Conservation (phyloP, 1,140 invertebrate genomes). For the Uloborus diversus region DNA sequence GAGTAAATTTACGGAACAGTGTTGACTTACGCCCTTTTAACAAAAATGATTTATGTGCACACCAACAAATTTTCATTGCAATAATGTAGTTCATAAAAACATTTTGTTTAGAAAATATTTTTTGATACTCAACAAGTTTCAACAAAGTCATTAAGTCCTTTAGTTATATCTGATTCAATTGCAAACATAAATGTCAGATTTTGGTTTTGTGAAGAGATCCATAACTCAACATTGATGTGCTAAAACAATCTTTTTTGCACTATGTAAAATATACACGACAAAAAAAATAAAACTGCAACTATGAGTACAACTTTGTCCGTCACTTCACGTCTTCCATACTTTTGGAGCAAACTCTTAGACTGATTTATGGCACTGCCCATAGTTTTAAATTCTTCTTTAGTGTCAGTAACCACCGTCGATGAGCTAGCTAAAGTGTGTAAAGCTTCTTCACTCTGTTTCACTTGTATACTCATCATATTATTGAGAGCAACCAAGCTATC, state of each 20-base stretch:
- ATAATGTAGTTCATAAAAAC: too few species aligned
- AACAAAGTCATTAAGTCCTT: too few species aligned
- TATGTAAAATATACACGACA: conserved; percentile 90
- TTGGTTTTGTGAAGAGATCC: too few species aligned
- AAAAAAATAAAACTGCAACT: conserved; percentile 90
- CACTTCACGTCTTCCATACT: conserved; percentile 91
- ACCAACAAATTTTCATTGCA: too few species aligned
- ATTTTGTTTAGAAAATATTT: too few species aligned
- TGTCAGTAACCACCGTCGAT: conserved; percentile 71
- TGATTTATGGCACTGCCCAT: conserved; percentile 87
- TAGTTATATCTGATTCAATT: too few species aligned
- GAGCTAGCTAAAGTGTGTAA: conserved; percentile 76
- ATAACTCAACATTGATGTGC: too few species aligned
- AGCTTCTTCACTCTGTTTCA: conserved; percentile 84
- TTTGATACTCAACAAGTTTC: too few species aligned
- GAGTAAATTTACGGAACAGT: too few species aligned
- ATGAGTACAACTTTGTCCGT: conserved; percentile 93
- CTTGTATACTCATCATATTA: conserved; percentile 80
- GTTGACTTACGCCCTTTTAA: too few species aligned
- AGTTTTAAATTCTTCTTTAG: conserved; percentile 83
- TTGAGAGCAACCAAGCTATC: conserved; percentile 85
- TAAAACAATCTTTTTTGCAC: conserved; percentile 88
- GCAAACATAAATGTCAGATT: too few species aligned
- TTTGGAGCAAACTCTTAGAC: conserved; percentile 88
- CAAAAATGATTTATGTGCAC: too few species aligned